Conservation (phyloP, 2,113 vertebrate genomes). For the Typhlomys cinereus region DNA sequence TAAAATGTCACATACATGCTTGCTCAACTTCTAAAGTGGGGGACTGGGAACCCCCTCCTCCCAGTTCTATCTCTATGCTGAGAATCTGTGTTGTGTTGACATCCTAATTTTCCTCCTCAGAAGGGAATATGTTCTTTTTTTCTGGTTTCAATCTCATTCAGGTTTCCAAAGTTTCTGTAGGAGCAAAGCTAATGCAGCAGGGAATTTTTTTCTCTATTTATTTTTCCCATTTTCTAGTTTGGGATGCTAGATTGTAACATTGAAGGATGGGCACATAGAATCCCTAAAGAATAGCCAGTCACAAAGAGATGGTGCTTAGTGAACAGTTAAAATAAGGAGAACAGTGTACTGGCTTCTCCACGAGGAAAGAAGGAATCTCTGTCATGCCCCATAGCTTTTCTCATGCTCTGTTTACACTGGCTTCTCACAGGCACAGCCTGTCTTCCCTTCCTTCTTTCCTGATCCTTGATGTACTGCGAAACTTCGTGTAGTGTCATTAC, state of each 20-base stretch:
- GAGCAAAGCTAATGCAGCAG: not conserved
- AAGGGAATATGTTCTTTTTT: not conserved
- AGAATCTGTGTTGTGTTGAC: not conserved
- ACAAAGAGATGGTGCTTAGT: constrained; percentile 69
- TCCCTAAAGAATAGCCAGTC: constrained; percentile 51
- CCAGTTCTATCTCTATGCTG: not conserved
- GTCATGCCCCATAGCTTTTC: constrained; percentile 51
- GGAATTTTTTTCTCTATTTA: not conserved
- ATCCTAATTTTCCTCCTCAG: not conserved
- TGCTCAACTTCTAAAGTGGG: not conserved
- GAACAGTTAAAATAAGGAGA: constrained; percentile 75
- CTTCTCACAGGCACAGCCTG: constrained; percentile 75
- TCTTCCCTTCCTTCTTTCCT: constrained; percentile 78
- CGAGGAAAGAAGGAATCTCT: constrained; percentile 42
- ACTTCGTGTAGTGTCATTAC: constrained; percentile 64
- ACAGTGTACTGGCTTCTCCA: constrained; percentile 56
- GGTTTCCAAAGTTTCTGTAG: not conserved
- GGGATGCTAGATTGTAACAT: not conserved
- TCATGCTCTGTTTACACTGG: constrained; percentile 74
- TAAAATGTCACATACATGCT: not conserved
- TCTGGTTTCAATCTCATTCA: not conserved
- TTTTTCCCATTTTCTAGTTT: not conserved
- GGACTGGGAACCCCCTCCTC: not conserved
- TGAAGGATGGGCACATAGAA: constrained; percentile 59
- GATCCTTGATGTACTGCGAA: constrained; percentile 63